Evolutionary conservation across 1,140 invertebrate genomes (phyloP).

Genomic region (Drosophila santomea): DNA sequence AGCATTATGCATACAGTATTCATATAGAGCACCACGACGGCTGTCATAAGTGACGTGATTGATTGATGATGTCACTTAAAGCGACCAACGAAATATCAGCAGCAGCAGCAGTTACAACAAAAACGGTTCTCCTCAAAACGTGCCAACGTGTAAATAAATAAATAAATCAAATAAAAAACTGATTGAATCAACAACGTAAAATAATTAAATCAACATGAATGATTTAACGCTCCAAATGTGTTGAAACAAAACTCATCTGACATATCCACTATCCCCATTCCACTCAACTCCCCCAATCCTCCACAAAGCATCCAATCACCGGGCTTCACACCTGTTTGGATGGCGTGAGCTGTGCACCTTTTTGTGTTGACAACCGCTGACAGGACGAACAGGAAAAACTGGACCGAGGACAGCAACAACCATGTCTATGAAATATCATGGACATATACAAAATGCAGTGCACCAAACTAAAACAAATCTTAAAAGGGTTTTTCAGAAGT

Average conservation of each 20-base stretch:
- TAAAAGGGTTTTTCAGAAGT: not conserved
- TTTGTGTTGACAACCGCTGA: constrained; percentile 74
- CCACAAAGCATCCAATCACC: constrained; percentile 31
- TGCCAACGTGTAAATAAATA: constrained; percentile 73
- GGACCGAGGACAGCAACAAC: constrained; percentile 21
- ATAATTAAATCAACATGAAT: constrained; percentile 83
- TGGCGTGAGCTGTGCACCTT: constrained; percentile 44
- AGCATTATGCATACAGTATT: constrained; percentile 11
- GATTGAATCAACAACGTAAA: constrained; percentile 79
- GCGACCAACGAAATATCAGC: constrained; percentile 40
- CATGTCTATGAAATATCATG: constrained; percentile 37
- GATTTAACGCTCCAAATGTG: constrained; percentile 80
- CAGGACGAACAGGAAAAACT: constrained; percentile 50
- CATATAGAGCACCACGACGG: constrained; percentile 13
- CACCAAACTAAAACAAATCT: constrained; percentile 22
- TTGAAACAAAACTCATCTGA: constrained; percentile 60
- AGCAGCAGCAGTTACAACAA: constrained; percentile 44
- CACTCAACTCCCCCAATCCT: constrained; percentile 7
- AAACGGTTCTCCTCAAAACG: constrained; percentile 40
- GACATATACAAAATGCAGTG: constrained; percentile 31
- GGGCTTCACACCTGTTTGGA: constrained; percentile 19
- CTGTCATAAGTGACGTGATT: constrained; percentile 67
- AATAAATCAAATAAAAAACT: constrained; percentile 78
- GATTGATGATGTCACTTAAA: constrained; percentile 80
- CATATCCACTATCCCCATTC: constrained; percentile 1